Conservation (phyloP, 2,888 invertebrate genomes). For the Strigamia maritima region DNA sequence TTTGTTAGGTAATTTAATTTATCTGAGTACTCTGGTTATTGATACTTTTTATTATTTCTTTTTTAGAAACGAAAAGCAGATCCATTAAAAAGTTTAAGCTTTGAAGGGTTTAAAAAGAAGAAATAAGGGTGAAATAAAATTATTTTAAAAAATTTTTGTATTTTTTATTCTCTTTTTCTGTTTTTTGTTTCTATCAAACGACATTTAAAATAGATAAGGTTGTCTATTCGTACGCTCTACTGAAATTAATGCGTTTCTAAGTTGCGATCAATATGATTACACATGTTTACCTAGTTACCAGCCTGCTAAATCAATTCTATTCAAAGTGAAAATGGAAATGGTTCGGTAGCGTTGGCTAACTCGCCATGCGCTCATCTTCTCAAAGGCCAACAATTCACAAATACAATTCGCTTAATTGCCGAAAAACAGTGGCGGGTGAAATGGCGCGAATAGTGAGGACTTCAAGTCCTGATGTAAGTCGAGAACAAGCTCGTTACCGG, state of each 20-base stretch:
- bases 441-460: constrained; percentile 4
- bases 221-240: neutral
- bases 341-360: neutral
- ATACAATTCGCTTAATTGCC: neutral
- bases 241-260: neutral
- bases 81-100: constrained; percentile 66
- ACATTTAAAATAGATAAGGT: neutral
- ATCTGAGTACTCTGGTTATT: neutral
- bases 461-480: constrained; percentile 33
- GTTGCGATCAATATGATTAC: constrained; percentile 16
- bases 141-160: too few species aligned
- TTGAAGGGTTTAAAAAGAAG: constrained; percentile 59
- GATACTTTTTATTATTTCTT: constrained; percentile 43
- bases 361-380: constrained; percentile 2
- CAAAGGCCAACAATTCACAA: neutral
- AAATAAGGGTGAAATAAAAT: constrained; percentile 42
- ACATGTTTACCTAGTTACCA: constrained; percentile 26
- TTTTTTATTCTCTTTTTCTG: neutral
- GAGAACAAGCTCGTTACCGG: constrained; percentile 36
- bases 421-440: neutral
- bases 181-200: neutral
- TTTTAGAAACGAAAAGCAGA: constrained; percentile 64
- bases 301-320: neutral
- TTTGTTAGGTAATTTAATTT: too few species aligned
- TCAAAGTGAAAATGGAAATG: constrained; percentile 3